These are phyloP conservation scores for Saturnia pavonia DNA, from an alignment of 2,888 invertebrate species.

Conservation along the genomic window DNA sequence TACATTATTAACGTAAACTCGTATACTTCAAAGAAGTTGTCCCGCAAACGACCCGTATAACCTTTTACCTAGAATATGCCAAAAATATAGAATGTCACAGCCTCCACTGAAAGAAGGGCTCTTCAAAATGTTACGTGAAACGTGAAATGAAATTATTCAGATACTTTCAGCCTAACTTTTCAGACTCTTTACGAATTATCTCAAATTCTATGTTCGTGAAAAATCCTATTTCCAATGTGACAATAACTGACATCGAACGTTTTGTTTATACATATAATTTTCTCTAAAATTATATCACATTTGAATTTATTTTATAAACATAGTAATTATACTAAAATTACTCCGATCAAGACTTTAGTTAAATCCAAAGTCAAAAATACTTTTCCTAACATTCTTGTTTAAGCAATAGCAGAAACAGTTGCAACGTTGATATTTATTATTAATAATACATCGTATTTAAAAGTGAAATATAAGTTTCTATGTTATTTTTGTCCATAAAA, in stretches of 20 bases:
- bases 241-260: constrained; percentile 36
- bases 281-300: background rate
- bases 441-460: no score
- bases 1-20: constrained; percentile 36
- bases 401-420: no score
- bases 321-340: background rate
- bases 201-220: constrained; percentile 38
- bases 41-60: constrained; percentile 31
- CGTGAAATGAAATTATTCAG: constrained; percentile 52
- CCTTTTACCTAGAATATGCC: constrained; percentile 35
- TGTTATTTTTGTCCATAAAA: no score
- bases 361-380: no score
- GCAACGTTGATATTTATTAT: no score
- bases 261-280: background rate
- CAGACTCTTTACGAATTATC: constrained; percentile 43
- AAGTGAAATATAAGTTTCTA: no score
- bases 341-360: no score
- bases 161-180: constrained; percentile 42
- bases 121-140: constrained; percentile 41
- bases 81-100: constrained; percentile 43
- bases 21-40: constrained; percentile 31
- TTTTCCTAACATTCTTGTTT: no score
- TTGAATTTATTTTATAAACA: background rate
- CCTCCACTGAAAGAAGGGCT: constrained; percentile 29
- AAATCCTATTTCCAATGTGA: constrained; percentile 32